Evolutionary conservation across 1,140 invertebrate species (phyloP).

Genomic region (Brachionus plicatilis): DNA sequence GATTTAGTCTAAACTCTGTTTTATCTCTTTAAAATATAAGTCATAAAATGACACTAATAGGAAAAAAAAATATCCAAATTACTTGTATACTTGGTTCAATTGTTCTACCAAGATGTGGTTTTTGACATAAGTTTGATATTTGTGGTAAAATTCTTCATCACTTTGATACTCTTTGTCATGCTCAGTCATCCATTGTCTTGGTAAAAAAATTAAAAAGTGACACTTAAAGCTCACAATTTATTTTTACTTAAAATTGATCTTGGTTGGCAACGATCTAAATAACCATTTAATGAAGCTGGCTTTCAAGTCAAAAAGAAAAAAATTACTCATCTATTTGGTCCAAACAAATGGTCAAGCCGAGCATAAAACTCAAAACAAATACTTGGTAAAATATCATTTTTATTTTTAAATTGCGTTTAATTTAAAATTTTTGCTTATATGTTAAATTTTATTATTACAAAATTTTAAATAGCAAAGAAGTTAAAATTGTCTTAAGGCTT

Average conservation of each 20-base stretch:
- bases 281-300: neutral
- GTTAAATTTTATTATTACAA: slow-evolving; percentile 8
- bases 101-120: slow-evolving; percentile 20
- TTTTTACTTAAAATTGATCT: neutral
- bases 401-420: neutral
- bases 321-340: neutral
- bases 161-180: neutral
- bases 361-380: neutral
- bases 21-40: neutral
- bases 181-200: neutral
- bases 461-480: neutral
- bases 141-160: neutral
- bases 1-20: slow-evolving; percentile 46
- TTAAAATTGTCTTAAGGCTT: neutral
- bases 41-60: neutral
- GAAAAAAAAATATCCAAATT: neutral
- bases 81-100: slow-evolving; percentile 2
- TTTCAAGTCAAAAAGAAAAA: neutral
- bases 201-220: neutral
- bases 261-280: neutral
- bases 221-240: neutral
- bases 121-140: neutral
- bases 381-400: neutral
- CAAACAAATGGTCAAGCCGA: neutral
- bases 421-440: neutral